Evolutionary conservation across 1,140 invertebrate genomes (phyloP), one percentile per base, ranked within the genome.

Genomic region (Cotesia vestalis): DNA sequence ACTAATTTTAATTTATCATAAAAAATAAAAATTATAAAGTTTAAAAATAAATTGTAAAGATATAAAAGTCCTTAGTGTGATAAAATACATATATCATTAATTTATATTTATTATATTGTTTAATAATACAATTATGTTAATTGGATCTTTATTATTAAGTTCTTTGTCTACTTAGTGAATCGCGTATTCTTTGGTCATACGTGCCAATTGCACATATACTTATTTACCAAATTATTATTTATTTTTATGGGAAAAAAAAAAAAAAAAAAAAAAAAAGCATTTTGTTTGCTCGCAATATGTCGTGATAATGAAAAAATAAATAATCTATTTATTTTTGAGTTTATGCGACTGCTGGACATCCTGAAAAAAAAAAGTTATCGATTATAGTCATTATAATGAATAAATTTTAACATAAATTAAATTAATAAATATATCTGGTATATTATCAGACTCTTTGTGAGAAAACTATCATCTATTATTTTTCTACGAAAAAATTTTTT

Each of bases 321-420:
- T 46, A 46, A 11, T 46, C 40, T 11, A 11, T 61, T 61, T 61
- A 20, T 34, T 34, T 34, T 3, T 6, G n/a, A 14, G 66, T 59
- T 61, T 69, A 71, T 63, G 60, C 12, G 51, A 71, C 60, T 71
- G 46, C 73, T 9, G 75, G 66, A 69, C 77, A 78, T 74, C 66
- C 77, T 78, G 77, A 62, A 78, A 78, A 38, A 71, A 63, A 61
- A 53, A 61, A 64, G 34, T 8, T 55, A 52, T 8, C 12, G 3
- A 38, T 57, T 36, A 52, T 57, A 57, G 12, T 57, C 2, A 62
- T 27, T 27, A 1, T 27, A 27, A 27, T 27, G 27, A 27, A 27
- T 27, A 27, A 27, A 27, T 27, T 27, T 27, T 3, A 27, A 27
- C 27, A 27, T 27, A 3, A 27, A 27, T 27, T 27, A 3, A 27